Base-by-base conservation (phyloP, 1,140 invertebrate species). In the Zaprionus tsacasi region DNA sequence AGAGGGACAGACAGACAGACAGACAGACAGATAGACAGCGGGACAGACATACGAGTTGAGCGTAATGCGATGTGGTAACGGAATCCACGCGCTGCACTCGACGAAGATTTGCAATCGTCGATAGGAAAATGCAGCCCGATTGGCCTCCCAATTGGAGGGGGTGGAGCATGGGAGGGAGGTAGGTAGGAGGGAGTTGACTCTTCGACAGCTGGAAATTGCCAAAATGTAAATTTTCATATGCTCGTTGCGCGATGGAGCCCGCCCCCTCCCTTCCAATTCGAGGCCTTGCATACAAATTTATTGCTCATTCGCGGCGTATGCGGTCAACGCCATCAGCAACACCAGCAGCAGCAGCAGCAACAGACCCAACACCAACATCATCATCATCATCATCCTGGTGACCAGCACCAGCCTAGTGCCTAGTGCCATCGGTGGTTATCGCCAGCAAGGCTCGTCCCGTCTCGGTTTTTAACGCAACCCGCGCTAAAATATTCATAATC, bases 181-280 rank as follows among this genome's bases (percentile, higher is more conserved):
- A n/a, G n/a, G n/a, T n/a, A n/a, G 33, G 3, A 3, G 21, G 57
- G 50, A 35, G 52, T 43, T 52, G 21, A 33, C 57, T 45, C 67
- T 72, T 78, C 78, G 77, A 89, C 75, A 81, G 71, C 81, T 90
- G 86, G 86, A 90, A 90, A 90, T 90, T 90, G 86, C 79, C 86
- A 90, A 90, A 90, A 90, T 90, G 86, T 82, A 90, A 90, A 90
- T 87, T 90, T 88, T 90, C 87, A 80, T 80, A 80, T 80, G 85
- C 77, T 70, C 38, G 13, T 30, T 45, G 33, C 17, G 35, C 12
- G 43, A n/a, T 3, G 6, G 13, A 30, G 27, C 27, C 27, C 1
- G 6, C 27, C 3, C 27, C 3, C 3, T 4, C 27, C 17, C 50
- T 6, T 54, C 59, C 60, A 11, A 65, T 65, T 43, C 59, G 52